Percentiles rank a stretch among this genome's conserved stretches.
These are phyloP conservation scores for Eupithecia centaureata DNA, from an alignment of 2,888 invertebrate species.

Conservation along the genomic window DNA sequence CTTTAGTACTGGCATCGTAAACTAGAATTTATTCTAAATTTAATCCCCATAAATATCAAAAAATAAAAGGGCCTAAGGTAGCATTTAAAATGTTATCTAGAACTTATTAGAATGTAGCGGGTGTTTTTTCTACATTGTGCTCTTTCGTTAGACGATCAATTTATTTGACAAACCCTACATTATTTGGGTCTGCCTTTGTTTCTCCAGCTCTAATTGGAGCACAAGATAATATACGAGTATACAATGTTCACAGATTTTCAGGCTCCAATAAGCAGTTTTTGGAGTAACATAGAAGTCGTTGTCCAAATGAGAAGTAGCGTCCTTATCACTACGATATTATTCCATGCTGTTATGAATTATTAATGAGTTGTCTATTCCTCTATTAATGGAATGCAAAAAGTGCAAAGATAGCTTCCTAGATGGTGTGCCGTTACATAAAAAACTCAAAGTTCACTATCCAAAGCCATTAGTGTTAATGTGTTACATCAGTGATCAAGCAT, in stretches of 20 bases:
- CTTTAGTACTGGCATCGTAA: neutral
- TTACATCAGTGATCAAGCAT: slow-evolving; percentile 38
- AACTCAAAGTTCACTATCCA: slow-evolving; percentile 34
- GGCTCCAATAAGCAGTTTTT: too few relatives aligned
- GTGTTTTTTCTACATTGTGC: neutral
- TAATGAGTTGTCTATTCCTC: slow-evolving; percentile 15
- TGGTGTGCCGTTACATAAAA: slow-evolving; percentile 38
- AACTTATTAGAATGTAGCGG: neutral
- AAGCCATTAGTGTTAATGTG: slow-evolving; percentile 41
- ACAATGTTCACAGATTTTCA: too few relatives aligned
- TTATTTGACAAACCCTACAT: too few relatives aligned
- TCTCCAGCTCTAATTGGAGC: too few relatives aligned
- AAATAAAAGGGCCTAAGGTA: too few relatives aligned
- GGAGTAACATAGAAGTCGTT: neutral
- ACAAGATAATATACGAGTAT: too few relatives aligned
- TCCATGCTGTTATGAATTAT: neutral
- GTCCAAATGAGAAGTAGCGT: neutral
- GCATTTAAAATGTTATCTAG: too few relatives aligned
- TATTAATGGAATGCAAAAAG: slow-evolving; percentile 32
- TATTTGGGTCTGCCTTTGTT: too few relatives aligned
- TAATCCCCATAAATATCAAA: too few relatives aligned
- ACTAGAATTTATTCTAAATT: neutral
- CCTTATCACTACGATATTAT: too few relatives aligned
- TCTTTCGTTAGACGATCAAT: neutral
- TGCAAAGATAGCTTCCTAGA: slow-evolving; percentile 36